These are phyloP conservation scores for Frankliniella fusca DNA, from an alignment of 2,888 invertebrate species.

Conservation along the genomic window DNA sequence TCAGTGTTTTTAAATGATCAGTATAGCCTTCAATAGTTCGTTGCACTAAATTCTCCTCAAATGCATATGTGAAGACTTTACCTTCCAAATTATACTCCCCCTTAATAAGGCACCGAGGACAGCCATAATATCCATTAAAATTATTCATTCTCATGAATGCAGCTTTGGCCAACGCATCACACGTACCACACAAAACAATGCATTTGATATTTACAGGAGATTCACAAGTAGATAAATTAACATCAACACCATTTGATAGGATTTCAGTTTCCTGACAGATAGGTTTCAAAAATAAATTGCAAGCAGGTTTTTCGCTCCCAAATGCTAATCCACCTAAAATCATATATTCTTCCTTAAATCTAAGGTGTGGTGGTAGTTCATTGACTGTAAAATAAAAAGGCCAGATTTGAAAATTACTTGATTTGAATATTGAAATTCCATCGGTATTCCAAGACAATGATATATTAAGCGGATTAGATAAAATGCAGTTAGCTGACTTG, in stretches of 20 bases:
- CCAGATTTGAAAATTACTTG: not conserved
- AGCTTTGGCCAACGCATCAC: not conserved
- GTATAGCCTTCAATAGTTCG: not conserved
- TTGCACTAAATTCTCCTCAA: not conserved
- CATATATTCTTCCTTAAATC: not conserved
- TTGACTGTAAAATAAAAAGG: not conserved
- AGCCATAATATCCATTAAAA: not conserved
- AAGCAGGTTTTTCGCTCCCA: not conserved
- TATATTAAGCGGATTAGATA: not conserved
- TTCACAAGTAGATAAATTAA: not conserved
- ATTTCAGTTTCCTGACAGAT: not conserved
- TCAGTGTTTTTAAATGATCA: not conserved
- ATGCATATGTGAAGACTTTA: not conserved
- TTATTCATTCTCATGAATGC: not conserved
- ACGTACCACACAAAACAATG: not conserved
- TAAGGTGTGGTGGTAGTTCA: conserved; percentile 1
- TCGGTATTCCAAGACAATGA: not conserved
- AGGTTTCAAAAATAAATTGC: not conserved
- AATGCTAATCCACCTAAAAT: not conserved
- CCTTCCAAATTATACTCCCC: not conserved
- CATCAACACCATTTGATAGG: not conserved
- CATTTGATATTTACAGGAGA: not conserved
- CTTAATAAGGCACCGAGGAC: not conserved
- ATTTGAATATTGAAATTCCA: not conserved
- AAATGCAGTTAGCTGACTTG: not conserved